A percentile compares a stretch with the other conserved stretches of the same genome.
Evolutionary conservation across 2,113 vertebrate genomes (phyloP).

Genomic region (Aptenodytes forsteri): DNA sequence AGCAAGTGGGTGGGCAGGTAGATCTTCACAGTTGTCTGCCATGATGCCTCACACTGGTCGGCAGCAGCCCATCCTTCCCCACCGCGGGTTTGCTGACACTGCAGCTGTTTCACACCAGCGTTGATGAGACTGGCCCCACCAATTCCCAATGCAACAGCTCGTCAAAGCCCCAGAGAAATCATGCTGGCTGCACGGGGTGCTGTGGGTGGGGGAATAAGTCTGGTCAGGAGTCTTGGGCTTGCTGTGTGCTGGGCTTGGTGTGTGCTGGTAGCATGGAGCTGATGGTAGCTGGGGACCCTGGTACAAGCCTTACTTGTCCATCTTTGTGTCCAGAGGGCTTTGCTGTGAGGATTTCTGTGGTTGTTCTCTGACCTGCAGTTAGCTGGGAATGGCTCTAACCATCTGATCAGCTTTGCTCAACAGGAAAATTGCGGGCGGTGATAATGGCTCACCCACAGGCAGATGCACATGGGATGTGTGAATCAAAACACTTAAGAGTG

Average conservation of each 20-base stretch:
- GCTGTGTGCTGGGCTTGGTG: neutral
- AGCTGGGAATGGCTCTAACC: neutral
- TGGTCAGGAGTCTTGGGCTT: neutral
- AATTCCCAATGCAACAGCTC: neutral
- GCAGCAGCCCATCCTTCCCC: neutral
- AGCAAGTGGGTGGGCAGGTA: neutral
- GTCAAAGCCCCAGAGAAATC: neutral
- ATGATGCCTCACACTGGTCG: fast-evolving
- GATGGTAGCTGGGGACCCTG: neutral
- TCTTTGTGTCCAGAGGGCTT: fast-evolving
- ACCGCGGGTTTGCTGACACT: fast-evolving
- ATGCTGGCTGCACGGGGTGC: neutral
- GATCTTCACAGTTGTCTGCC: neutral
- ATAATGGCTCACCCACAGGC: neutral
- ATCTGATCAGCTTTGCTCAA: neutral
- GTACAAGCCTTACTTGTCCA: neutral
- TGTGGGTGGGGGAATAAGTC: neutral
- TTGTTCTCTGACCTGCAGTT: neutral
- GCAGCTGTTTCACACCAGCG: fast-evolving
- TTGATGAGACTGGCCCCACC: neutral
- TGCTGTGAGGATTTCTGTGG: neutral
- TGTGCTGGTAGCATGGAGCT: neutral
- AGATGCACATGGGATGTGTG: neutral
- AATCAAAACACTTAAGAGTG: neutral
- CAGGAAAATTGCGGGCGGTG: neutral